Evolutionary conservation across 2,888 invertebrate genomes (phyloP), one percentile per base, ranked within the genome.

Genomic region (Nomada fucata): DNA sequence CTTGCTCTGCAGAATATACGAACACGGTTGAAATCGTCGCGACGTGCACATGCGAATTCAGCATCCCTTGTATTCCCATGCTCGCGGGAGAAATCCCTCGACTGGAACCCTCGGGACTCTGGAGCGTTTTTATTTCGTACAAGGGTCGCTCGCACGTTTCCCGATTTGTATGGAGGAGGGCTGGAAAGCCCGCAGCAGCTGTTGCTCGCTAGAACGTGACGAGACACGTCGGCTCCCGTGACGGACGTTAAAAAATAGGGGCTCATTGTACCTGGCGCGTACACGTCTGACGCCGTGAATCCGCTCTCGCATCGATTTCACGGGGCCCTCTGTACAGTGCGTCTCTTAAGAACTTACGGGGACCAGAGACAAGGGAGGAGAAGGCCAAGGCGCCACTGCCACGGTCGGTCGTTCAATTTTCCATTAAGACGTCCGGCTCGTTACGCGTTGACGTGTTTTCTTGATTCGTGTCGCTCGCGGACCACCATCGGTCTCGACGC

Each of bases 201-300:
- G 90, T 87, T 87, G 83, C 64, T 73, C 57, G 59, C 42, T 71
- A 71, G 76, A 86, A 86, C 79, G 84, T 82, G 88, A 87, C 84
- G 79, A 55, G 79, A 74, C 73, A 23, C 65, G 75, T n/a, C 71
- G 42, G 74, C 44, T 44, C 42, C n/a, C 18, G 44, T 26, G 63
- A 60, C 71, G 64, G 82, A 74, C 83, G 76, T 85, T 85, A 88
- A 88, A 87, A 89, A 91, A 91, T 90, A 79, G 85, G 89, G 90
- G 89, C 79, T 87, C 87, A 91, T 91, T 91, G 91, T 91, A 64
- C 72, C 60, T 20, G n/a, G 20, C 5, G 44, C 23, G 55, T 23
- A 44, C 10, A 61, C 70, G 53, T 36, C 26, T 44, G 20, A 36
- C 67, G 64, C 23, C 55, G 44, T 60, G 64, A 71, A 64, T 70